Base-by-base conservation (phyloP, 2,113 vertebrate species). In the Nematolebias whitei region DNA sequence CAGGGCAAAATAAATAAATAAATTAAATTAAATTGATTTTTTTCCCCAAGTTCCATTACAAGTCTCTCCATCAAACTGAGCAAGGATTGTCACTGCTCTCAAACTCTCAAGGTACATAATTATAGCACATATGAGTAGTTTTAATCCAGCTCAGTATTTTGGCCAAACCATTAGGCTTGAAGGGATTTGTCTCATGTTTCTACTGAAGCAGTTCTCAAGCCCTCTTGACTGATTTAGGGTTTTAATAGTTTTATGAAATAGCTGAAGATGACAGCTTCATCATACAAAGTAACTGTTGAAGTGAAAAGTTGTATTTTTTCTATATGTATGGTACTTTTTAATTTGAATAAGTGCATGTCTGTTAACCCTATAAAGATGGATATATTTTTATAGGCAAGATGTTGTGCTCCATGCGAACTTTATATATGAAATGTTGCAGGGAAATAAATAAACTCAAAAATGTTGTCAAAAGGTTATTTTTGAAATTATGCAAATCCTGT, bases 171-270 rank as follows among this genome's bases (percentile, higher is more conserved):
- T 78, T 59, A 61, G 64, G 38, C 65, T 76, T 29, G 38, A 20
- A 40, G 20, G 62, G 69, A 79, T 86, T 80, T 70, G 64, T 75
- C 48, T 74, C 64, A 26, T 51, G 44, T 74, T 65, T 58, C 68
- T 72, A 48, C 78, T 48, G 47, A 63, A 43, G 51, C 39, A 52
- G 35, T 74, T 26, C 56, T 68, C 64, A 1, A 20, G 47, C 23
- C 41, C 39, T 39, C 57, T 61, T 47, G 26, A 47, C 63, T 72
- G 40, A 32, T 74, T 54, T 16, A 38, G 35, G 20, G 61, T 19
- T 78, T 68, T 63, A 69, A 45, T 41, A 24, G n/a, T 65, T 77
- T 60, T 20, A 35, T 22, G 55, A 62, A 63, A 51, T 18, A 12
- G 19, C 64, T 47, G 60, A 51, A 56, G 48, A 63, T 57, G 22